Evolutionary conservation across 1,140 invertebrate genomes (phyloP).

Genomic region (Stratiolaelaps scimitus): DNA sequence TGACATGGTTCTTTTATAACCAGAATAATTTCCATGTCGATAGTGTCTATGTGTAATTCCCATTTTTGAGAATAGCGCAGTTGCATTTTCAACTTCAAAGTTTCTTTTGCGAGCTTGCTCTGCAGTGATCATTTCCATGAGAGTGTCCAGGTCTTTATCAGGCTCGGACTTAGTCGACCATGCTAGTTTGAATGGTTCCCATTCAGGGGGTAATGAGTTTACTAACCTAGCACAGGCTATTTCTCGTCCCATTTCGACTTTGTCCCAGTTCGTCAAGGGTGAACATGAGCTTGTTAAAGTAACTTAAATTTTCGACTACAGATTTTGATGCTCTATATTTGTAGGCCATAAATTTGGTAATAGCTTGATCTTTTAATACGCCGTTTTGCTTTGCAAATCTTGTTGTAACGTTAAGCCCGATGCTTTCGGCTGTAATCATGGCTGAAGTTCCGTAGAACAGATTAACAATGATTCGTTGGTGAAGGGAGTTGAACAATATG

Average conservation of each 20-base stretch:
- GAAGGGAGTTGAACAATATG: neutral
- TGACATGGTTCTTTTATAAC: no score
- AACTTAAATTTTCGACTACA: no score
- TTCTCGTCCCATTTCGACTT: neutral
- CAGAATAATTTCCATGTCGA: no score
- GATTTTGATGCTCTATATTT: neutral
- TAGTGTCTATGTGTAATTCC: no score
- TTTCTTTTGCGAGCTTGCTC: neutral
- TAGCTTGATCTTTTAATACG: neutral
- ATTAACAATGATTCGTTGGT: neutral
- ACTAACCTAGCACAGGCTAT: neutral
- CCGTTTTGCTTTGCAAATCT: neutral
- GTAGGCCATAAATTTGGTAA: neutral
- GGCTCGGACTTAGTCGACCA: neutral
- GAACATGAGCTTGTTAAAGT: conserved; percentile 1
- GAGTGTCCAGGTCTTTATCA: neutral
- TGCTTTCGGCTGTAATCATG: neutral
- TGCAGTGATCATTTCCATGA: conserved; percentile 7
- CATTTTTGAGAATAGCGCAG: no score
- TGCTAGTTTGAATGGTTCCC: conserved; percentile 2
- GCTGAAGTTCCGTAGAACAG: neutral
- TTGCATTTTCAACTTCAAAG: conserved; percentile 15
- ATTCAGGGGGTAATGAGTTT: neutral
- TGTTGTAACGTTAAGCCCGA: neutral
- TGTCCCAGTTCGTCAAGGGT: neutral